Percentiles rank a stretch among this genome's conserved stretches.
Conservation (phyloP, 2,113 vertebrate genomes). For the Paralichthys olivaceus region DNA sequence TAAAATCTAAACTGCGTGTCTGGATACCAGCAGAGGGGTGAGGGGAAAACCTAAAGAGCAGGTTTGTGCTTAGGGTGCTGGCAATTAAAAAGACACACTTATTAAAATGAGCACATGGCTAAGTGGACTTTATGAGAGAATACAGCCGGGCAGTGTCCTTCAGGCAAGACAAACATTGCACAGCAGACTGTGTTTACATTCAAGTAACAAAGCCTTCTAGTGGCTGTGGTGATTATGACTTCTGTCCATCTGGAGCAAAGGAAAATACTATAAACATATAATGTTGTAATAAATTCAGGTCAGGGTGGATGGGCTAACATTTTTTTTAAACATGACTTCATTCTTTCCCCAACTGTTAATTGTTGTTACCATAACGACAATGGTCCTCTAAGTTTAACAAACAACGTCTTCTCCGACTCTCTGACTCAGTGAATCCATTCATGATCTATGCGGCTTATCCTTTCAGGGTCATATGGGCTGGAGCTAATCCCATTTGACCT, state of each 20-base stretch:
- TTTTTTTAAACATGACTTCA: background rate
- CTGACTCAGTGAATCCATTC: too few relatives aligned
- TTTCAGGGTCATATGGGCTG: too few relatives aligned
- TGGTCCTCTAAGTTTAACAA: background rate
- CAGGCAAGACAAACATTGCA: background rate
- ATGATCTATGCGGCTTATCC: background rate
- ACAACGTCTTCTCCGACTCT: background rate
- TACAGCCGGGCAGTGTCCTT: too few relatives aligned
- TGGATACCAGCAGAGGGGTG: background rate
- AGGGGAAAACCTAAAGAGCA: background rate
- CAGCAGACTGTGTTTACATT: background rate
- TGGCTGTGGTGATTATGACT: background rate
- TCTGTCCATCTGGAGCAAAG: background rate
- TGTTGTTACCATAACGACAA: background rate
- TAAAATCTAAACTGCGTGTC: background rate
- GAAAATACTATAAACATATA: background rate
- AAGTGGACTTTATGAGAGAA: background rate
- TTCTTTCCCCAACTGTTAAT: background rate
- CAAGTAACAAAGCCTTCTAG: background rate
- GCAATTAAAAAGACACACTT: background rate
- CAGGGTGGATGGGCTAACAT: background rate
- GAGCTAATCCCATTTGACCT: too few relatives aligned
- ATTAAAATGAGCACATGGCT: background rate
- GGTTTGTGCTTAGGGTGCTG: background rate
- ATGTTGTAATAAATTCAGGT: background rate